Base-by-base conservation (phyloP, 1,140 invertebrate species). In the Samia ricini region DNA sequence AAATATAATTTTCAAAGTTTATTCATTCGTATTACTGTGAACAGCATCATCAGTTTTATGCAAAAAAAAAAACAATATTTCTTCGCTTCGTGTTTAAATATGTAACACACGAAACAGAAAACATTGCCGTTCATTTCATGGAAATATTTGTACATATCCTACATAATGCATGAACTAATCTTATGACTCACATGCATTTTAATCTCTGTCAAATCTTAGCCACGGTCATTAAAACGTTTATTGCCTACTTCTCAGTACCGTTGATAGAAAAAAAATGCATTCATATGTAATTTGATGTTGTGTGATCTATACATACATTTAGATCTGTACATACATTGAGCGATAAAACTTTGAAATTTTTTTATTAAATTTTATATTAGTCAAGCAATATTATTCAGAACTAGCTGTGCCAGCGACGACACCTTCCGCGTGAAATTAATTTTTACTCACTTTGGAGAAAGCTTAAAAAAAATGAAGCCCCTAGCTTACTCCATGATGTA, bases 171-270 rank as follows among this genome's bases (percentile, higher is more conserved):
- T 59, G 57, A 59, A 59, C 42, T 22, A 42, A 26, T n/a, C 57
- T 59, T 42, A 61, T 61, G 60, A 61, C 51, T 61, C 60, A 59
- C 57, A 61, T 61, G 60, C 29, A 48, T 61, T 61, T 54, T 61
- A 55, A 61, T 61, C 60, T 61, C 26, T 42, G 60, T 55, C 60
- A 61, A 61, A 61, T 61, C 60, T 61, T 29, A 21, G 33, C 21
- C 18, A 21, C 24, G 20, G 29, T 36, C 60, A 48, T 61, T 61
- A 61, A 61, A 42, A 48, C 33, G 10, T 56, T 56, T 54, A 56
- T 23, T 60, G 49, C 59, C 49, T 52, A 26, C 59, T 42, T 42
- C 33, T 42, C 12, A 15, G 33, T 42, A 42, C 33, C 33, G 3
- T 42, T 42, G 33, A 42, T 42, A 42, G 33, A 42, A 12, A 42